Conservation (phyloP, 2,888 invertebrate species). For the Diloba caeruleocephala region DNA sequence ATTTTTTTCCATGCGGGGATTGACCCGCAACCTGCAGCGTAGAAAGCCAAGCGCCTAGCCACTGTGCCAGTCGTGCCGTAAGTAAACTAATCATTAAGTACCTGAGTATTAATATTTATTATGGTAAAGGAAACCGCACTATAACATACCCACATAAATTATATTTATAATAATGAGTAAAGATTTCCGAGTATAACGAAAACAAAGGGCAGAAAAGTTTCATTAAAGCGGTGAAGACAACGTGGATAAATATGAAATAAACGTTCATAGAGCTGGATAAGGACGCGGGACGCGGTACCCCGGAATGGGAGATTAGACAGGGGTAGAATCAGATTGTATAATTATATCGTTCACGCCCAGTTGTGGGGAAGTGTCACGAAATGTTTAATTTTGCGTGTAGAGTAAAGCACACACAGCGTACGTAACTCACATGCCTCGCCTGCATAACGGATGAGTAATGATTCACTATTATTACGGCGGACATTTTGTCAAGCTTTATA, state of each 20-base stretch:
- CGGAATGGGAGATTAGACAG: conserved; percentile 55
- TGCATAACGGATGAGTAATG: conserved; percentile 7
- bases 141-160: conserved; percentile 41
- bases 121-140: conserved; percentile 13
- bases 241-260: conserved; percentile 76
- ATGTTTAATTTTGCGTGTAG: conserved; percentile 56
- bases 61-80: too few species aligned
- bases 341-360: conserved; percentile 24
- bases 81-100: too few species aligned
- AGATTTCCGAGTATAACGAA: conserved; percentile 53
- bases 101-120: not conserved
- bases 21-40: too few species aligned
- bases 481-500: conserved; percentile 3
- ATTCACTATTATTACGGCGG: conserved; percentile 1
- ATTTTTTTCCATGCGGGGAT: too few species aligned
- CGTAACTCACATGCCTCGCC: conserved; percentile 18
- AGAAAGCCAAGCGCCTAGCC: too few species aligned
- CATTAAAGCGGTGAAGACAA: conserved; percentile 68
- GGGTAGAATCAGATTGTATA: conserved; percentile 43
- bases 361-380: conserved; percentile 30
- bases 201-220: conserved; percentile 70
- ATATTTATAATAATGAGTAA: conserved; percentile 41
- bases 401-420: conserved; percentile 23
- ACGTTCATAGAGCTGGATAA: conserved; percentile 68
- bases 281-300: conserved; percentile 39